Evolutionary conservation across 2,888 invertebrate genomes (phyloP).

Genomic region (Tigriopus californicus): DNA sequence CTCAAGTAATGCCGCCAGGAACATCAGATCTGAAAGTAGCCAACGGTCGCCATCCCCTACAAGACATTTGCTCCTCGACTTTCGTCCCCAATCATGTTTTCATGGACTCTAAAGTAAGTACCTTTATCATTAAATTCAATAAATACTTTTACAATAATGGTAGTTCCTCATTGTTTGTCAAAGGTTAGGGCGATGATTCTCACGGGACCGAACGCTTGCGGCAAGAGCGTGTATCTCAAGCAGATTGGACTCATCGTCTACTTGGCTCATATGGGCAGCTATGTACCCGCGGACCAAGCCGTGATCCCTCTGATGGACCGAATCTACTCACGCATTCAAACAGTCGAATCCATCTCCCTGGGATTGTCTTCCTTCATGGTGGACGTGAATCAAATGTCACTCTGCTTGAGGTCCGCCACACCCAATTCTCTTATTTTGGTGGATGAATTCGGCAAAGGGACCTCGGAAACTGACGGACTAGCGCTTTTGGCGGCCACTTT

Average conservation of each 20-base stretch:
- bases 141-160: too few relatives aligned
- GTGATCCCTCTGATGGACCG: slow-evolving; percentile 48
- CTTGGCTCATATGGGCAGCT: slow-evolving; percentile 73
- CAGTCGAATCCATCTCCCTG: slow-evolving; percentile 52
- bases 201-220: slow-evolving; percentile 76
- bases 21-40: slow-evolving; percentile 39
- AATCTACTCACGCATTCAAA: slow-evolving; percentile 54
- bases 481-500: slow-evolving; percentile 48
- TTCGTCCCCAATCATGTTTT: slow-evolving; percentile 54
- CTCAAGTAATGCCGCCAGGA: slow-evolving; percentile 37
- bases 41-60: slow-evolving; percentile 55
- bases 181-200: slow-evolving; percentile 44
- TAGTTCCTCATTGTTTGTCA: too few relatives aligned
- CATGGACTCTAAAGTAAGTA: slow-evolving; percentile 33
- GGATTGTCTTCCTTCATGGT: slow-evolving; percentile 68
- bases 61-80: slow-evolving; percentile 41
- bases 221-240: slow-evolving; percentile 79
- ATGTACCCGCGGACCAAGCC: slow-evolving; percentile 59
- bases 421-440: slow-evolving; percentile 49
- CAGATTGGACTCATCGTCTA: slow-evolving; percentile 60
- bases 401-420: slow-evolving; percentile 11
- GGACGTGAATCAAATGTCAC: slow-evolving; percentile 54
- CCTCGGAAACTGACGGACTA: slow-evolving; percentile 51
- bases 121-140: too few relatives aligned
- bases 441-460: slow-evolving; percentile 80